Conservation (phyloP, 1,140 invertebrate genomes). For the Lordiphosa stackelbergi region DNA sequence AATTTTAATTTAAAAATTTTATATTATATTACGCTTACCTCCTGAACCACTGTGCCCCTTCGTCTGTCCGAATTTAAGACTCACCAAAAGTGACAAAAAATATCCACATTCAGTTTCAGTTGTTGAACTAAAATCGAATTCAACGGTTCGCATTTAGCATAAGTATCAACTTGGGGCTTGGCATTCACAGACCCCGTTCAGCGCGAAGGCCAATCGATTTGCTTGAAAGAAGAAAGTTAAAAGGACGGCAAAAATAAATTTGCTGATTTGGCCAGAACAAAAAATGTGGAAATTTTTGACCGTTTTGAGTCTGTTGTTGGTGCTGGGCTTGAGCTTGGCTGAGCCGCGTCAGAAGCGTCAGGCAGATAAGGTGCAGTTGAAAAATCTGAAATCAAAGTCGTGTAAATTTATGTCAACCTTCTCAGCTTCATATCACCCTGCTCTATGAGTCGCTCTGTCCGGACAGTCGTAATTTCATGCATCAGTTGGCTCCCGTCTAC, state of each 20-base stretch:
- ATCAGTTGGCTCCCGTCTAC: constrained; percentile 79
- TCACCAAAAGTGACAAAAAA: constrained; percentile 49
- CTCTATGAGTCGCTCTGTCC: constrained; percentile 90
- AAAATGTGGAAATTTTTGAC: constrained; percentile 35
- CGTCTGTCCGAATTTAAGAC: constrained; percentile 40
- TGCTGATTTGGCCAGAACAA: neutral
- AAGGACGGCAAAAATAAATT: constrained; percentile 5
- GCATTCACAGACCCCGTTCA: constrained; percentile 26
- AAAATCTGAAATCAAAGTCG: neutral
- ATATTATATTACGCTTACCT: neutral
- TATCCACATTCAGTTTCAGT: constrained; percentile 54
- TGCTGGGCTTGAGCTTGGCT: constrained; percentile 21
- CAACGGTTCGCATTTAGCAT: constrained; percentile 33
- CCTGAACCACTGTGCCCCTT: constrained; percentile 2
- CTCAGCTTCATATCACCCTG: constrained; percentile 76
- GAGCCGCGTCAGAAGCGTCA: constrained; percentile 37
- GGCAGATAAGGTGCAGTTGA: constrained; percentile 32
- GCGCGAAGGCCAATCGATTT: constrained; percentile 56
- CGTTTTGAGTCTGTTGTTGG: constrained; percentile 21
- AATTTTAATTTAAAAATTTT: neutral
- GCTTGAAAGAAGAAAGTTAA: constrained; percentile 2
- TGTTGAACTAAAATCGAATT: constrained; percentile 52
- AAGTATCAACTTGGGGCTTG: constrained; percentile 40
- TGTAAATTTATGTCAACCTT: neutral
- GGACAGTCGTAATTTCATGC: constrained; percentile 85